phyloP scores from a whole-genome alignment of 2,888 invertebrate species.

The Nasonovia ribisnigri region DNA sequence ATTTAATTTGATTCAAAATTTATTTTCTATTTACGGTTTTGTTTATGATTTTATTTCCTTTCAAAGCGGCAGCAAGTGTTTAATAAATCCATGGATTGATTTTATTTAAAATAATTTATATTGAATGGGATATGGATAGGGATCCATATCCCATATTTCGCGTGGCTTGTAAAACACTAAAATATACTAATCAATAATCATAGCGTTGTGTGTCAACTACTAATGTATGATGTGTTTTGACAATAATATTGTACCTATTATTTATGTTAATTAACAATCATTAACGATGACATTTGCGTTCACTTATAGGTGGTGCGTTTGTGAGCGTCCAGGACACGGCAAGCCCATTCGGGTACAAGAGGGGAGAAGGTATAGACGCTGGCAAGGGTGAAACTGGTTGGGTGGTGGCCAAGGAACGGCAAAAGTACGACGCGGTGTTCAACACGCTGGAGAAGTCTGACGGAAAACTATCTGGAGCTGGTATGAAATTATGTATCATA shows the following conservation, averaged over 20 bases:
- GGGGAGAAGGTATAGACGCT: slow-evolving; percentile 75
- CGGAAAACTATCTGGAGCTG: slow-evolving; percentile 74
- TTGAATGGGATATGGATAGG: too few relatives aligned
- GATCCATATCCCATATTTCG: background rate
- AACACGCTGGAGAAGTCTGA: slow-evolving; percentile 73
- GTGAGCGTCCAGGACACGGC: slow-evolving; percentile 71
- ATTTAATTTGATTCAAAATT: background rate
- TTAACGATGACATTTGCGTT: background rate
- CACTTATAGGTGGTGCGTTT: slow-evolving; percentile 74
- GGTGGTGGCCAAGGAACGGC: slow-evolving; percentile 74
- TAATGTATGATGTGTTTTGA: background rate
- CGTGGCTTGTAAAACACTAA: background rate
- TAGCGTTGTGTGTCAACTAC: background rate
- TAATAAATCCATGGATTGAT: background rate
- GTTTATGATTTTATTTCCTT: background rate
- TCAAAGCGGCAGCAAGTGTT: background rate
- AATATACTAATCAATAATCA: background rate
- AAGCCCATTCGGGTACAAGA: slow-evolving; percentile 73
- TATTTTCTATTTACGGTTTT: background rate
- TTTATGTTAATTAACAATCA: background rate
- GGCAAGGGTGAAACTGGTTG: slow-evolving; percentile 75
- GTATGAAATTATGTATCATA: slow-evolving; percentile 67
- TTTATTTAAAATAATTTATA: background rate
- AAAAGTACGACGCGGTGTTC: slow-evolving; percentile 74
- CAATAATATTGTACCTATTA: background rate